Conservation (phyloP, 2,113 vertebrate genomes). For the Piprites chloris region DNA sequence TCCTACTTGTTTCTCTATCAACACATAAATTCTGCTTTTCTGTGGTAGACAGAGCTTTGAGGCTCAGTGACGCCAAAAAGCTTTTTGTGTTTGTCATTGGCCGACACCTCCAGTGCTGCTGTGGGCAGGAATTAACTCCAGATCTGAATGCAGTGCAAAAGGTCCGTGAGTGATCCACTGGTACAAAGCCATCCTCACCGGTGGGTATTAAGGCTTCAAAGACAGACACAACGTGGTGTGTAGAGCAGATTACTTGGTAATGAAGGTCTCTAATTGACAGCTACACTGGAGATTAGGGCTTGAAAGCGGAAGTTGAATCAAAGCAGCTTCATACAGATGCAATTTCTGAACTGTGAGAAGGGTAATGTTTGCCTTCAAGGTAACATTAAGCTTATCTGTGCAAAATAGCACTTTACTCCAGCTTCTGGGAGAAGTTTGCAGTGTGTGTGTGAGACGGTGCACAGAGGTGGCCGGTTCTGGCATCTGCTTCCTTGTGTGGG, state of each 20-base stretch:
- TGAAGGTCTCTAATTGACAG: background rate
- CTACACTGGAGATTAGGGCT: accelerated
- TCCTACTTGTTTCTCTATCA: background rate
- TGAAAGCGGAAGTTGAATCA: background rate
- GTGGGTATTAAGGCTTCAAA: background rate
- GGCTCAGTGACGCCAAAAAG: accelerated
- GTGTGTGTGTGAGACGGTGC: background rate
- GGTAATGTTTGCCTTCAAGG: background rate
- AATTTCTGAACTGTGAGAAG: background rate
- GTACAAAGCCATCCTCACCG: background rate
- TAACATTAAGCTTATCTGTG: background rate
- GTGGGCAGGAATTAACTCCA: accelerated
- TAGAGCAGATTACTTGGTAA: background rate
- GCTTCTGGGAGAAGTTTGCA: background rate
- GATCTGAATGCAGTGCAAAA: background rate
- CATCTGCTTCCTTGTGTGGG: background rate
- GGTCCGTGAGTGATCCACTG: background rate
- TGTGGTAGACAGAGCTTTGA: background rate
- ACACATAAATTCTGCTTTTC: background rate
- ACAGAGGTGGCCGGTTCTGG: background rate
- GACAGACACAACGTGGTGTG: accelerated
- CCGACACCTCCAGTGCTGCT: accelerated
- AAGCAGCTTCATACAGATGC: background rate
- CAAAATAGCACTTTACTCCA: background rate
- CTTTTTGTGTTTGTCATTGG: background rate